These are phyloP conservation scores for Choloepus hoffmanni DNA, from an alignment of 2,113 vertebrate genomes.

Conservation along the genomic window DNA sequence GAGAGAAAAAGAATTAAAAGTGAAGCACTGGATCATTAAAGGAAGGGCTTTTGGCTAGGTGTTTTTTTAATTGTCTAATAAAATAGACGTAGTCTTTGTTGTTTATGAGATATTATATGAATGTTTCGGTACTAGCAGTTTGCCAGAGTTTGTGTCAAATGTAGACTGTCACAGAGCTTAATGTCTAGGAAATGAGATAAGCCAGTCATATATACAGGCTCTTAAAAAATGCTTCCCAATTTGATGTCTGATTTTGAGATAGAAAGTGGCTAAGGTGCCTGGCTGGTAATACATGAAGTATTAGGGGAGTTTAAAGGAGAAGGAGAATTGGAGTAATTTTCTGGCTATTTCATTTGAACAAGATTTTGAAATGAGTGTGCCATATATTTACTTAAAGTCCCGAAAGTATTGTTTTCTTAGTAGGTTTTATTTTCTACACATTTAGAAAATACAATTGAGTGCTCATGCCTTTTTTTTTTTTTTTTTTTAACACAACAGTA, in stretches of 20 bases:
- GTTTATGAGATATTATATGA: neutral
- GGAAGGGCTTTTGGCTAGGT: neutral
- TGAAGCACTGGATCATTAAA: neutral
- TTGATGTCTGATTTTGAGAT: neutral
- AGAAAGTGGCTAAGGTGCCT: neutral
- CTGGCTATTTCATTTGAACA: constrained; percentile 13
- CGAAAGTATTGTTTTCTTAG: neutral
- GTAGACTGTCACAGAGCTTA: neutral
- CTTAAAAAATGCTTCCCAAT: neutral
- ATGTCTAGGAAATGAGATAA: neutral
- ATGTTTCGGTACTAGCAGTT: neutral
- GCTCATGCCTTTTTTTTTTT: too few relatives aligned
- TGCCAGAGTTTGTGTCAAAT: neutral
- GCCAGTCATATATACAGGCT: neutral
- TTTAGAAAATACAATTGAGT: constrained; percentile 39
- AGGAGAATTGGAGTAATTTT: constrained; percentile 15
- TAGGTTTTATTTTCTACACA: neutral
- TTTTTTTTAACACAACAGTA: neutral
- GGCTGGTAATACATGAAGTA: neutral
- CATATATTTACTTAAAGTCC: neutral
- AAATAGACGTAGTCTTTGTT: neutral
- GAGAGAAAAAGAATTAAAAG: constrained; percentile 16
- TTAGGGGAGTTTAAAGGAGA: neutral
- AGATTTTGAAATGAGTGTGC: constrained; percentile 51
- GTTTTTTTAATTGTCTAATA: neutral